phyloP scores from a whole-genome alignment of 2,888 invertebrate genomes.

The Drosophila stalkeri region DNA sequence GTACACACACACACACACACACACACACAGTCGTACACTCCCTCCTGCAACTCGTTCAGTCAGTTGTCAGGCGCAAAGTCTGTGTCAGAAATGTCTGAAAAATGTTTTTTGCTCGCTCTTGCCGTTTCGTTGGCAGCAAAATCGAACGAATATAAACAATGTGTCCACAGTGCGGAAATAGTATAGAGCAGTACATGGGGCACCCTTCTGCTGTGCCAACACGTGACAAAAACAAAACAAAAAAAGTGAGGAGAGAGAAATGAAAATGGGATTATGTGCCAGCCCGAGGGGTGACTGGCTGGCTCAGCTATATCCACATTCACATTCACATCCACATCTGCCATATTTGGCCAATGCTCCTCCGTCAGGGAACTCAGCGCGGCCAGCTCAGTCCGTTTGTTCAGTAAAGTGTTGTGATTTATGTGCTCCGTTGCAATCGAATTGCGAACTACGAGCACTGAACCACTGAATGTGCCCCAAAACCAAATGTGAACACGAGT shows the following conservation, averaged over 20 bases:
- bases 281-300: conserved; percentile 24
- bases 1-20: conserved; percentile 19
- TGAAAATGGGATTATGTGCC: conserved; percentile 35
- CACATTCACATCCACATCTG: not conserved
- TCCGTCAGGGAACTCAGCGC: not conserved
- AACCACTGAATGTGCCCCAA: conserved; percentile 24
- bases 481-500: conserved; percentile 11
- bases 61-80: conserved; percentile 57
- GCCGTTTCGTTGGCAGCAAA: conserved; percentile 73
- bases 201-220: conserved; percentile 4
- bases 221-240: conserved; percentile 46
- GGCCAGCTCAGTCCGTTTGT: conserved; percentile 46
- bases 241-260: not conserved
- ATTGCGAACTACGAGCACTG: conserved; percentile 46
- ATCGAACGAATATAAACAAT: conserved; percentile 77
- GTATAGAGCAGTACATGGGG: not conserved
- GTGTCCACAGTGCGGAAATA: conserved; percentile 37
- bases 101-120: conserved; percentile 52
- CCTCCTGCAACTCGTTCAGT: conserved; percentile 7
- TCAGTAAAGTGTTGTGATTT: conserved; percentile 67
- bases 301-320: not conserved
- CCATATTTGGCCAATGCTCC: not conserved
- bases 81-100: conserved; percentile 71
- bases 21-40: conserved; percentile 3
- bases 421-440: conserved; percentile 56